These are phyloP conservation scores for Vipera latastei DNA, from an alignment of 2,797 vertebrate genomes.

Conservation along the genomic window DNA sequence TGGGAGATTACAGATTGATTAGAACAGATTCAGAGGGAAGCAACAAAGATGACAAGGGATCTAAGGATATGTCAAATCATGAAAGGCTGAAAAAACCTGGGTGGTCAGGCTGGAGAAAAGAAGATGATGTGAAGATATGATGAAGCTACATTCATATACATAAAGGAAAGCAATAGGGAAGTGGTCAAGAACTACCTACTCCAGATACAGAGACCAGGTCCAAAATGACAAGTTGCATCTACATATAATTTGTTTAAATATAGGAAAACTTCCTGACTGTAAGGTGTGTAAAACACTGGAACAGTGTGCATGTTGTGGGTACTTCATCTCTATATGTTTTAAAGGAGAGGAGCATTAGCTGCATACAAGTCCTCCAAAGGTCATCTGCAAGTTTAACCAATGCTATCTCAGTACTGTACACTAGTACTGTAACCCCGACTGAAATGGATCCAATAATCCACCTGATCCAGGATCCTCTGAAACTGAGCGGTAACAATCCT, in stretches of 20 bases:
- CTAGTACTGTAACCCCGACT: neutral
- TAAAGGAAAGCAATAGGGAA: neutral
- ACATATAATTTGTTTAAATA: neutral
- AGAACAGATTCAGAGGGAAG: too few species aligned
- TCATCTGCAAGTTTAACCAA: neutral
- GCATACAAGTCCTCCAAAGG: neutral
- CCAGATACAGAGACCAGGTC: neutral
- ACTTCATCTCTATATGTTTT: neutral
- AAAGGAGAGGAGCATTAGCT: neutral
- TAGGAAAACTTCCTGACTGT: neutral
- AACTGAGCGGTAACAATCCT: neutral
- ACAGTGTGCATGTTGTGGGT: neutral
- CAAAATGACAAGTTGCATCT: neutral
- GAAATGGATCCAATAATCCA: neutral
- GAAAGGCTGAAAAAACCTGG: too few species aligned
- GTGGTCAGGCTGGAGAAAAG: too few species aligned
- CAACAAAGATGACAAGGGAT: too few species aligned
- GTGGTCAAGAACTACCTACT: neutral
- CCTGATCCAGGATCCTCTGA: neutral
- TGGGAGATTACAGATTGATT: too few species aligned
- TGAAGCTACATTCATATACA: neutral
- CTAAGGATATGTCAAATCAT: too few species aligned
- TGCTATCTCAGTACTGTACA: neutral
- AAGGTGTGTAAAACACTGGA: neutral
- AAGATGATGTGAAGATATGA: too few species aligned